These are phyloP conservation scores for Pteropus alecto DNA, from an alignment of 2,113 vertebrate genomes.

Conservation along the genomic window DNA sequence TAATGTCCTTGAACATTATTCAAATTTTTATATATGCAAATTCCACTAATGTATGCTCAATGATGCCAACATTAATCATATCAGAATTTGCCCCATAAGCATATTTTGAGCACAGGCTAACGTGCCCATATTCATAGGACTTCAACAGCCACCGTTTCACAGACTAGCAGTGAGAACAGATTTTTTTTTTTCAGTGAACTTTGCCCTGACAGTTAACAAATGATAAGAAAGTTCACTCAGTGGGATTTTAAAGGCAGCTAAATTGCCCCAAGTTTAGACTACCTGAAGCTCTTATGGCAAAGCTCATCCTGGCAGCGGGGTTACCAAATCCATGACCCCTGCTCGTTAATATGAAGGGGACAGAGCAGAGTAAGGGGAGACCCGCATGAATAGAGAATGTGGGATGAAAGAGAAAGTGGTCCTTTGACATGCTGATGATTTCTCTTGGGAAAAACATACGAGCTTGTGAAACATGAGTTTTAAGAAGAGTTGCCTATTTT, in stretches of 20 bases:
- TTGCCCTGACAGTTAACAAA: slow-evolving; percentile 56
- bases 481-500: background rate
- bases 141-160: background rate
- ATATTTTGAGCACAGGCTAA: slow-evolving; percentile 71
- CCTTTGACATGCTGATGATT: background rate
- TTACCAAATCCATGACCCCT: slow-evolving; percentile 51
- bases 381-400: background rate
- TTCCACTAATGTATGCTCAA: slow-evolving; percentile 58
- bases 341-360: slow-evolving; percentile 57
- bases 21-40: slow-evolving; percentile 63
- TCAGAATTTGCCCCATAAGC: slow-evolving; percentile 69
- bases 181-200: slow-evolving; percentile 56
- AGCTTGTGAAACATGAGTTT: slow-evolving; percentile 2
- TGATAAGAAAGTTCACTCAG: slow-evolving; percentile 61
- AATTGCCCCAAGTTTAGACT: slow-evolving; percentile 67
- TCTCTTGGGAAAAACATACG: slow-evolving; percentile 15
- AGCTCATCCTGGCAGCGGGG: slow-evolving; percentile 56
- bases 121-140: background rate
- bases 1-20: slow-evolving; percentile 70
- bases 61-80: slow-evolving; percentile 70
- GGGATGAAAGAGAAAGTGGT: background rate
- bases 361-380: background rate
- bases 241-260: slow-evolving; percentile 65
- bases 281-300: slow-evolving; percentile 39
- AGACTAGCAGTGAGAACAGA: slow-evolving; percentile 14